phyloP scores from a whole-genome alignment of 2,113 vertebrate species.

The Cyprinodon brontotheroides region DNA sequence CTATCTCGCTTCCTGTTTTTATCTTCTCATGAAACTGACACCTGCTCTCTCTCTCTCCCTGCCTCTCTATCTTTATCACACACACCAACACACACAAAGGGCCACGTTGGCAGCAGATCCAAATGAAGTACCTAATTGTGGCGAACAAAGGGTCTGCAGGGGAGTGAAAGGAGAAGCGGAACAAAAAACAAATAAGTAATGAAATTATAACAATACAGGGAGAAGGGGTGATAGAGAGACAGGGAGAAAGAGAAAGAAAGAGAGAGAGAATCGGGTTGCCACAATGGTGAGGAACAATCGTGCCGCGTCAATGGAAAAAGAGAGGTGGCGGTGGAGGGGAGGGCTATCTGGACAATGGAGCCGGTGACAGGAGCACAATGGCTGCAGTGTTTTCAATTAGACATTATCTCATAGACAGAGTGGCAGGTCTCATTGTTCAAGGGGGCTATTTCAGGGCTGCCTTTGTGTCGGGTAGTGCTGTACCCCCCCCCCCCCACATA shows the following conservation, averaged over 20 bases:
- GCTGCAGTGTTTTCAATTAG: conserved; percentile 96
- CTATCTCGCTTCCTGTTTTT: conserved; percentile 76
- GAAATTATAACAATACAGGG: conserved; percentile 91
- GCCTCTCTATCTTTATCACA: conserved; percentile 35
- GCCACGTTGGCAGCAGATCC: conserved; percentile 70
- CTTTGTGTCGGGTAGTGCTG: conserved; percentile 92
- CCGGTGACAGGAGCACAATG: conserved; percentile 99
- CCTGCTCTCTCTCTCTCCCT: conserved; percentile 50
- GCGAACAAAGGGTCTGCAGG: conserved; percentile 82
- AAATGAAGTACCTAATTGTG: conserved; percentile 80
- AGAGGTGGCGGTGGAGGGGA: conserved; percentile 59
- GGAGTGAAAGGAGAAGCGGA: conserved; percentile 87
- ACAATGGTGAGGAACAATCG: conserved; percentile 99
- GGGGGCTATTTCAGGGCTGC: conserved; percentile 97
- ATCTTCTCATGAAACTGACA: conserved; percentile 76
- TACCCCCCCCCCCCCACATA: conserved; percentile 83
- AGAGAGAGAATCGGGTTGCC: conserved; percentile 81
- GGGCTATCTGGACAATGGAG: conserved; percentile 91
- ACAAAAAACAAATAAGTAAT: conserved; percentile 96
- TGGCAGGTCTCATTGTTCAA: conserved; percentile 93
- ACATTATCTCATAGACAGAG: conserved; percentile 99
- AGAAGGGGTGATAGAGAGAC: conserved; percentile 66
- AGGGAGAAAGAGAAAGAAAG: conserved; percentile 46
- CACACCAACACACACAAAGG: conserved; percentile 49
- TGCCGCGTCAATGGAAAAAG: conserved; percentile 93